A percentile compares a stretch with the other conserved stretches of the same genome.
phyloP scores from a whole-genome alignment of 2,888 invertebrate genomes.

The Euphydryas editha region DNA sequence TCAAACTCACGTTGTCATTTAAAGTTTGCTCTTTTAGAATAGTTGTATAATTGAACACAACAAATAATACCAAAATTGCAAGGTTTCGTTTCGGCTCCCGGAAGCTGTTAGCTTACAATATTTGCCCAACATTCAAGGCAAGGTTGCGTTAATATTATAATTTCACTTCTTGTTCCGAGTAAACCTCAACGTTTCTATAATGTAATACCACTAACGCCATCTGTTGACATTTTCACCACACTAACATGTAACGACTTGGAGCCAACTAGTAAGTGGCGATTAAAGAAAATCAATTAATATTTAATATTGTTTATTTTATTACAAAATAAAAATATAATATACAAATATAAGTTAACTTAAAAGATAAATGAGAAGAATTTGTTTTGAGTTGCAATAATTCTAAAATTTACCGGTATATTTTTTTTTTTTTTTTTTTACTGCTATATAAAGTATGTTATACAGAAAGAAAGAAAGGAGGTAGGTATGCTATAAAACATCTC shows the following conservation, averaged over 20 bases:
- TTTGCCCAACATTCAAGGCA: slow-evolving; percentile 9
- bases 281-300: too few relatives aligned
- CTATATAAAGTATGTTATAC: too few relatives aligned
- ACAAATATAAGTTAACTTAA: too few relatives aligned
- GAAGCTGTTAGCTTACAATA: slow-evolving; percentile 11
- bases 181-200: neutral
- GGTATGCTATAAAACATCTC: too few relatives aligned
- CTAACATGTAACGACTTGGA: neutral
- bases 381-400: too few relatives aligned
- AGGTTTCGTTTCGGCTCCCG: neutral
- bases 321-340: too few relatives aligned
- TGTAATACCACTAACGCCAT: neutral
- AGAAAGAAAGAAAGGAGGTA: too few relatives aligned
- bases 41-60: neutral
- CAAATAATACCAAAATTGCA: neutral
- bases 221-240: neutral
- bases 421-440: too few relatives aligned
- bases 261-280: neutral
- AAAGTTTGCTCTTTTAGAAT: neutral
- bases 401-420: too few relatives aligned
- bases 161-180: slow-evolving; percentile 8
- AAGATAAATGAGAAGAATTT: too few relatives aligned
- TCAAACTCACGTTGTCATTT: neutral
- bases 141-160: slow-evolving; percentile 14
- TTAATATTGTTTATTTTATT: too few relatives aligned